Evolutionary conservation across 2,797 vertebrate genomes (phyloP), one percentile per base, ranked within the genome.

Genomic region (Tenualosa thibaudeaui): DNA sequence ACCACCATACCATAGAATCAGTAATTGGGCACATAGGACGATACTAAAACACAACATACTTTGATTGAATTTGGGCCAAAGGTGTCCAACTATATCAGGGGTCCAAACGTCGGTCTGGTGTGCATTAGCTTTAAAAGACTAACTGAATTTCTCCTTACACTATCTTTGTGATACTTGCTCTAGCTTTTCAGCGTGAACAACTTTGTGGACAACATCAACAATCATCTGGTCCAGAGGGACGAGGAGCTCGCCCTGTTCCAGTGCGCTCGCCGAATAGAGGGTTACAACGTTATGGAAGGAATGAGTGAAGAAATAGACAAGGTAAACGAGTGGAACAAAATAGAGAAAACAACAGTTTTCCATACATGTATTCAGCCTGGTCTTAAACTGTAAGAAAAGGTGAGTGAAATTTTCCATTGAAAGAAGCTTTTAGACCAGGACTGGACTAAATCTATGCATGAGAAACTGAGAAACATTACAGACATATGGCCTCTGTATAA

Each of bases 281-380:
- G 95, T 50, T 97, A 96, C 0, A 94, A 96, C 53, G 92, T 95
- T 60, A 85, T 93, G 81, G 95, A 96, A 49, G 93, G 94, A 0
- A 90, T 95, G 85, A 96, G 91, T 65, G 97, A 97, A 83, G 96
- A 97, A 89, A 94, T 97, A 0, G 95, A 97, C 86, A 96, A 94
- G 95, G 96, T 97, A 87, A 93, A 89, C 5, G 5, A 78, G 7
- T 19, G 19, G 26, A 78, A 43, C 15, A 17, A 75, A 17, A 37
- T 26, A 71, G 12, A 26, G 62, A 31, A 68, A 68, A 62, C 58
- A 6, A 9, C 60, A n/a, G 7, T 26, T 65, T 65, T n/a, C 24
- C 60, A 22, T 26, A 17, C 13, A 54, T 65, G 58, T 2, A 3
- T n/a, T 24, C 0, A 1, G 19, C 8, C 60, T 26, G 7, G 60